Percentiles rank a stretch among this genome's conserved stretches.
Evolutionary conservation across 2,113 vertebrate species (phyloP).

Genomic region (Bagarius yarrelli): DNA sequence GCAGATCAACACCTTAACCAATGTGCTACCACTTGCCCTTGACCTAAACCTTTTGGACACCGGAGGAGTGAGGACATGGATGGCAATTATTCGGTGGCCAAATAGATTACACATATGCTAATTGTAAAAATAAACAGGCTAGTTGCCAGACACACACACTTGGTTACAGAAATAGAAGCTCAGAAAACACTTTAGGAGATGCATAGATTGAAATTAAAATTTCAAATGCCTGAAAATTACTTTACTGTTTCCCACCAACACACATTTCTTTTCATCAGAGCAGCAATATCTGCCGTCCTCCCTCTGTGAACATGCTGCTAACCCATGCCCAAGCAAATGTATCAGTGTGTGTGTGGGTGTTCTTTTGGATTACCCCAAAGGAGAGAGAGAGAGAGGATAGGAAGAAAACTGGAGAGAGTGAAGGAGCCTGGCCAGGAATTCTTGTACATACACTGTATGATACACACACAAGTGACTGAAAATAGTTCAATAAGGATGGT

Average conservation of each 20-base stretch:
- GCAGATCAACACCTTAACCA: no score
- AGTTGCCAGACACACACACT: neutral
- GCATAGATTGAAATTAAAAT: slow-evolving; percentile 33
- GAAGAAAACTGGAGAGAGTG: slow-evolving; percentile 29
- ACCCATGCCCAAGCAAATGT: slow-evolving; percentile 46
- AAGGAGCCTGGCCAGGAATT: slow-evolving; percentile 35
- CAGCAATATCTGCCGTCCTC: slow-evolving; percentile 35
- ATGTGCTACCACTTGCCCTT: no score
- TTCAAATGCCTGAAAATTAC: slow-evolving; percentile 46
- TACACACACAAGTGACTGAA: slow-evolving; percentile 42
- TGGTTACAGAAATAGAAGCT: slow-evolving; percentile 31
- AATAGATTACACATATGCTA: neutral
- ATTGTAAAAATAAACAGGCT: neutral
- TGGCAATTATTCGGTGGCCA: neutral
- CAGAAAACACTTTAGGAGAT: slow-evolving; percentile 20
- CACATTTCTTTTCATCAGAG: slow-evolving; percentile 37
- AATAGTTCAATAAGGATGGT: slow-evolving; percentile 47
- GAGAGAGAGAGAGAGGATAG: slow-evolving; percentile 29
- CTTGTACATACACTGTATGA: slow-evolving; percentile 38
- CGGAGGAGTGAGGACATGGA: neutral
- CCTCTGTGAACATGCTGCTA: slow-evolving; percentile 36
- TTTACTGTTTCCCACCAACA: slow-evolving; percentile 42
- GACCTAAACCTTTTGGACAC: slow-evolving; percentile 2
- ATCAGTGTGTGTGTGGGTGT: slow-evolving; percentile 47
- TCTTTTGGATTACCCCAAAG: slow-evolving; percentile 39